phyloP scores from a whole-genome alignment of 2,797 vertebrate species.

The Tympanoctomys barrerae region DNA sequence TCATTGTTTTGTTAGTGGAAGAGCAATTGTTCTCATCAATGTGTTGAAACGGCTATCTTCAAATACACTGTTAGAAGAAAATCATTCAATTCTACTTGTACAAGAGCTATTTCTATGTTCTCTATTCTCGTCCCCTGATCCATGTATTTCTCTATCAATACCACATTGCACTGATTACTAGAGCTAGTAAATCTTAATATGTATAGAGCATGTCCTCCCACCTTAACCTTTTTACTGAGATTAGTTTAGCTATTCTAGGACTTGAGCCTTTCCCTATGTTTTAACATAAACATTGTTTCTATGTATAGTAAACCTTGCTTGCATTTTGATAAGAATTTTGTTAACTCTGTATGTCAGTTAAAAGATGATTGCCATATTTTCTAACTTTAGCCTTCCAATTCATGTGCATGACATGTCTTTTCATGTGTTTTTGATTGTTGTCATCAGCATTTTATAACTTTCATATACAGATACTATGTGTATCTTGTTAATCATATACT shows the following conservation, averaged over 20 bases:
- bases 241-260: conserved; percentile 6
- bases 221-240: background rate
- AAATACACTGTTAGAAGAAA: conserved; percentile 1
- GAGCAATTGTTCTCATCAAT: background rate
- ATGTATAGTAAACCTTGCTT: background rate
- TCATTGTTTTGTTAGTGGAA: background rate
- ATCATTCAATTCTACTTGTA: background rate
- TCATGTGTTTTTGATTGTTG: background rate
- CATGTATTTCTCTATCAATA: background rate
- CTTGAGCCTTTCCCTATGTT: background rate
- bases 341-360: background rate
- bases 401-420: background rate
- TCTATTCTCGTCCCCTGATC: conserved; percentile 5
- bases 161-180: background rate
- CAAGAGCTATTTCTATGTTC: background rate
- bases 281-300: background rate
- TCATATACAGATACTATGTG: background rate
- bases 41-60: background rate
- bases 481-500: background rate
- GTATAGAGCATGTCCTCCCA: background rate
- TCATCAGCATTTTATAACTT: background rate
- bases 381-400: background rate
- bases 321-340: conserved; percentile 1
- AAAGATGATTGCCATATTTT: background rate
- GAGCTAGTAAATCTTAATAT: conserved; percentile 16